phyloP scores from a whole-genome alignment of 2,797 vertebrate species.

The Pristis pectinata region DNA sequence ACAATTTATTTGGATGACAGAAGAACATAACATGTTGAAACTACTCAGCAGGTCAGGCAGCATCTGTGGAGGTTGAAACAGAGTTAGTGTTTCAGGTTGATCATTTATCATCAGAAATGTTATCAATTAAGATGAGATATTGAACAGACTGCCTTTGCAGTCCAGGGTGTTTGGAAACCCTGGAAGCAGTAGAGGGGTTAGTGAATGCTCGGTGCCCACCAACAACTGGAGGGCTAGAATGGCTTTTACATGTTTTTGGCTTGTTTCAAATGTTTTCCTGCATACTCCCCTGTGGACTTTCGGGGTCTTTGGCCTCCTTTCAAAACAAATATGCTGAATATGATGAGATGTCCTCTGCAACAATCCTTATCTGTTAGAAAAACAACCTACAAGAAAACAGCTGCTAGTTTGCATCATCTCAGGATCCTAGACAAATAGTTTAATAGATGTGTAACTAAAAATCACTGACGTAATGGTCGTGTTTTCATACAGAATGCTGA shows the following conservation, averaged over 20 bases:
- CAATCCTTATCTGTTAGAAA: conserved; percentile 18
- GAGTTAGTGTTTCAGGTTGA: no score
- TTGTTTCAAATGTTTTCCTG: not conserved
- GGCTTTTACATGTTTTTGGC: not conserved
- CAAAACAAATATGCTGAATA: not conserved
- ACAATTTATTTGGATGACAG: not conserved
- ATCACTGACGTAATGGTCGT: not conserved
- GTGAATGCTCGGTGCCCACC: not conserved
- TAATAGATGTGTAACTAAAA: not conserved
- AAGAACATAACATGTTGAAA: no score
- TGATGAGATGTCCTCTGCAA: not conserved
- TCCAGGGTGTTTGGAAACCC: not conserved
- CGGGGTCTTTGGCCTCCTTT: not conserved
- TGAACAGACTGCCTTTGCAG: not conserved
- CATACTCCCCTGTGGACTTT: not conserved
- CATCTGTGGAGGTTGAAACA: no score
- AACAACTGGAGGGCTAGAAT: not conserved
- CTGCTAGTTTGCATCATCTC: not conserved
- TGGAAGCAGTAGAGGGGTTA: not conserved
- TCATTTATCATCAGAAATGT: no score
- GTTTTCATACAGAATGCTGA: not conserved
- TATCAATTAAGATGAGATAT: not conserved
- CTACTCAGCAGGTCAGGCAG: no score
- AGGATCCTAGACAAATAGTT: not conserved
- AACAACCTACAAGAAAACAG: conserved; percentile 14